These are phyloP conservation scores for Diglossa brunneiventris DNA, from an alignment of 2,113 vertebrate species.

Conservation along the genomic window DNA sequence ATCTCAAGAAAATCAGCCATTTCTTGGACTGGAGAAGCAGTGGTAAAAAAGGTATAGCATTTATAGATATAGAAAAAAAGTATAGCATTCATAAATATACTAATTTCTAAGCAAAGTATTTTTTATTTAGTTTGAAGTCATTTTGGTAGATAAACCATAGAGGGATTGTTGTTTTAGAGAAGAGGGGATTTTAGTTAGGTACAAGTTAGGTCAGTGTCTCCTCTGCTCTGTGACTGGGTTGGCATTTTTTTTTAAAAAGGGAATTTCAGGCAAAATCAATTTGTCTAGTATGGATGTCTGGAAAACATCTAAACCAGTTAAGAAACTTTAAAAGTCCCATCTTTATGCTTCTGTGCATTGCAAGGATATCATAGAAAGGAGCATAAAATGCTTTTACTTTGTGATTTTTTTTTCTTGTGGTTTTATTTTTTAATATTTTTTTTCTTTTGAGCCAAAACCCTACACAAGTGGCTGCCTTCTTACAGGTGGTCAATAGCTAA, in stretches of 20 bases:
- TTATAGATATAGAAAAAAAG: not conserved
- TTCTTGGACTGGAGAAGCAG: not conserved
- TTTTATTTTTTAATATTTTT: not conserved
- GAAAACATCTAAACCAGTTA: not conserved
- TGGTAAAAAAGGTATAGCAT: not conserved
- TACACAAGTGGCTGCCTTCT: not conserved
- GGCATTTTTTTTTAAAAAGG: not conserved
- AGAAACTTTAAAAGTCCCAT: not conserved
- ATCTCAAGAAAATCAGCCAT: not conserved
- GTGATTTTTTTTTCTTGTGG: not conserved
- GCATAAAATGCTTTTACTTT: not conserved
- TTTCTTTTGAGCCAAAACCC: not conserved
- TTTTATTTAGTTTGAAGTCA: not conserved
- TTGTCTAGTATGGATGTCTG: not conserved
- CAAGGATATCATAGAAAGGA: not conserved
- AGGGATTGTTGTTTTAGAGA: not conserved
- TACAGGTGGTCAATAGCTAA: not conserved
- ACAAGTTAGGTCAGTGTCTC: not conserved
- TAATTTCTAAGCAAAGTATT: not conserved
- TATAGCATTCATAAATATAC: not conserved
- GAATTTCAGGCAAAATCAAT: not conserved
- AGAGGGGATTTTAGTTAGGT: not conserved
- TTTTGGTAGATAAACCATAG: not conserved
- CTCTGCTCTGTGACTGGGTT: not conserved
- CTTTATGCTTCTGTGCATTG: rapidly evolving